Conservation (phyloP, 2,113 vertebrate genomes). For the Anolis sagrei region DNA sequence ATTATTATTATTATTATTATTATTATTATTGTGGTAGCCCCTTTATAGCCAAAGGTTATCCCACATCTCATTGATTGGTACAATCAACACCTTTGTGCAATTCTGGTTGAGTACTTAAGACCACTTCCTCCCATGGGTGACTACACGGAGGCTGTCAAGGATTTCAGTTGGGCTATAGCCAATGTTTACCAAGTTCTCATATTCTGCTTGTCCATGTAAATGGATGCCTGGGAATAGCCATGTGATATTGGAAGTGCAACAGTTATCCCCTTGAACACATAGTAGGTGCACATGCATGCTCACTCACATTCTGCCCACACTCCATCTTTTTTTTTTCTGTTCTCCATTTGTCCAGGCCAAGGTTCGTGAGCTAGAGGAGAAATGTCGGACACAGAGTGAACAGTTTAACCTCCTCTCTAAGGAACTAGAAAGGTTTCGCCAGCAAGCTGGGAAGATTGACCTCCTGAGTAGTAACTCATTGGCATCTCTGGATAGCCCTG, state of each 20-base stretch:
- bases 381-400: conserved; percentile 94
- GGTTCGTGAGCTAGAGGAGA: conserved; percentile 95
- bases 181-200: background rate
- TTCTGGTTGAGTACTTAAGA: background rate
- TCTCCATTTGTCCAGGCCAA: conserved; percentile 81
- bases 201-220: background rate
- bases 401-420: conserved; percentile 95
- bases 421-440: conserved; percentile 91
- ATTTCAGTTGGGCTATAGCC: background rate
- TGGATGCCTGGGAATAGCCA: background rate
- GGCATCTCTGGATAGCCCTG: conserved; percentile 74
- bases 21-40: too few species aligned
- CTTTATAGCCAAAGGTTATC: background rate
- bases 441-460: conserved; percentile 89
- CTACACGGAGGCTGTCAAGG: too few species aligned
- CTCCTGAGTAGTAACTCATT: conserved; percentile 80
- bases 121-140: background rate
- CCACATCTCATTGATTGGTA: too few species aligned
- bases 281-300: too few species aligned
- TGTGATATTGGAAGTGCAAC: too few species aligned
- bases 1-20: too few species aligned
- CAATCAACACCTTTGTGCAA: background rate
- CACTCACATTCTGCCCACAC: too few species aligned
- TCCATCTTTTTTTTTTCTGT: background rate
- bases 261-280: too few species aligned